Conservation (phyloP, 2,113 vertebrate species). For the Microtus montanus region DNA sequence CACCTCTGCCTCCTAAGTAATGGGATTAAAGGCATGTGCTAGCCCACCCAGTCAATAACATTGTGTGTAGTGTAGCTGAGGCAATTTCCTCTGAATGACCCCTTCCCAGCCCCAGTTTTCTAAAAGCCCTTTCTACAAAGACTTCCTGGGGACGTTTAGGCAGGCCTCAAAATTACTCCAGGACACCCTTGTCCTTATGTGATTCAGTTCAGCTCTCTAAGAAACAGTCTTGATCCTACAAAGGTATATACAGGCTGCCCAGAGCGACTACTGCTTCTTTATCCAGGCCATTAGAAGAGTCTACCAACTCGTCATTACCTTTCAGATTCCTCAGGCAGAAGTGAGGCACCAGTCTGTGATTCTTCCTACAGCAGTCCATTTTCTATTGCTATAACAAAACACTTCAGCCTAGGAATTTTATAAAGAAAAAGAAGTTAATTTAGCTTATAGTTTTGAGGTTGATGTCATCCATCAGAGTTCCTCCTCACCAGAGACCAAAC, state of each 20-base stretch:
- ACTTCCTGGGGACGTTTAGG: not conserved
- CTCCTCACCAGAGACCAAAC: not conserved
- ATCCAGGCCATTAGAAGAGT: not conserved
- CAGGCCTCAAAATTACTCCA: not conserved
- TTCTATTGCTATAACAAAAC: not conserved
- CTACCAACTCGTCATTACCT: not conserved
- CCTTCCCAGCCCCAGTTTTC: not conserved
- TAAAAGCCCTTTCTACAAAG: not conserved
- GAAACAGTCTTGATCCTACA: not conserved
- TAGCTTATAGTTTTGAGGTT: not conserved
- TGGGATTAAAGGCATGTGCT: not conserved
- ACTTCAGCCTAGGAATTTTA: not conserved
- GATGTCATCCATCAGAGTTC: not conserved
- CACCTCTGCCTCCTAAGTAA: not conserved
- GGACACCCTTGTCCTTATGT: not conserved
- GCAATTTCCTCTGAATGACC: not conserved
- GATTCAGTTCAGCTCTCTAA: not conserved
- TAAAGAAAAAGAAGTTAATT: conserved; percentile 8
- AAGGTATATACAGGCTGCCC: not conserved
- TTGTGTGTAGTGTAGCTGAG: not conserved
- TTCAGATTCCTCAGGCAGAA: not conserved
- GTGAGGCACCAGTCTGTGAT: not conserved
- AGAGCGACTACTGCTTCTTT: not conserved
- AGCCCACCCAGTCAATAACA: not conserved
- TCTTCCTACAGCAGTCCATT: not conserved